Percentiles rank a stretch among this genome's conserved stretches.
Evolutionary conservation across 2,113 vertebrate genomes (phyloP).

Genomic region (Eleginops maclovinus): DNA sequence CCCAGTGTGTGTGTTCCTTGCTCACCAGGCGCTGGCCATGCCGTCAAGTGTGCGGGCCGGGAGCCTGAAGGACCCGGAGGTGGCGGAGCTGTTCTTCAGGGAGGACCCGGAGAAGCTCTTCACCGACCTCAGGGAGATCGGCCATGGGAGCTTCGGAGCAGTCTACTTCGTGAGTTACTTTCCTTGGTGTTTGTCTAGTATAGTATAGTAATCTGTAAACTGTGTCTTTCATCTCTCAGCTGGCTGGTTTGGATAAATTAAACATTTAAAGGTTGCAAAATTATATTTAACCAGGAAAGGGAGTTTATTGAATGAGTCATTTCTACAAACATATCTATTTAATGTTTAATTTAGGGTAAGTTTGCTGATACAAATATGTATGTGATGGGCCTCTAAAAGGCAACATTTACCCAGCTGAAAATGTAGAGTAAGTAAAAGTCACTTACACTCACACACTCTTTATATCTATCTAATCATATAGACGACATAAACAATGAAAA

Average conservation of each 20-base stretch:
- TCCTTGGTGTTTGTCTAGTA: neutral
- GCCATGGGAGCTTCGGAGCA: conserved; percentile 94
- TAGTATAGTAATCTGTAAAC: neutral
- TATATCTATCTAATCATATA: neutral
- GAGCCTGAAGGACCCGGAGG: conserved; percentile 95
- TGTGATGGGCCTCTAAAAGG: neutral
- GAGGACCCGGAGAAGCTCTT: conserved; percentile 95
- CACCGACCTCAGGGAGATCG: conserved; percentile 93
- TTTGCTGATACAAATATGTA: neutral
- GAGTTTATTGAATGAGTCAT: neutral
- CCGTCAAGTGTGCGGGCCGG: conserved; percentile 92
- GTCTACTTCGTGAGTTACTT: conserved; percentile 90
- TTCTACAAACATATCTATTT: neutral
- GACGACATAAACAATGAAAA: neutral
- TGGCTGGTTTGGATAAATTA: neutral
- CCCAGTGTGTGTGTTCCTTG: conserved; percentile 41
- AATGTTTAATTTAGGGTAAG: neutral
- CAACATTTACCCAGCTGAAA: neutral
- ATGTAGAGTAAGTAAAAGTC: too few species aligned
- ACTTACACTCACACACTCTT: too few species aligned
- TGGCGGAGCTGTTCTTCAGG: conserved; percentile 93
- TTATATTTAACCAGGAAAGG: neutral
- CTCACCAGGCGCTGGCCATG: conserved; percentile 88
- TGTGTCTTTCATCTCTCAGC: neutral
- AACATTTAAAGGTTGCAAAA: neutral